Base-by-base conservation (phyloP, 2,113 vertebrate genomes). In the Crotalus helleri region DNA sequence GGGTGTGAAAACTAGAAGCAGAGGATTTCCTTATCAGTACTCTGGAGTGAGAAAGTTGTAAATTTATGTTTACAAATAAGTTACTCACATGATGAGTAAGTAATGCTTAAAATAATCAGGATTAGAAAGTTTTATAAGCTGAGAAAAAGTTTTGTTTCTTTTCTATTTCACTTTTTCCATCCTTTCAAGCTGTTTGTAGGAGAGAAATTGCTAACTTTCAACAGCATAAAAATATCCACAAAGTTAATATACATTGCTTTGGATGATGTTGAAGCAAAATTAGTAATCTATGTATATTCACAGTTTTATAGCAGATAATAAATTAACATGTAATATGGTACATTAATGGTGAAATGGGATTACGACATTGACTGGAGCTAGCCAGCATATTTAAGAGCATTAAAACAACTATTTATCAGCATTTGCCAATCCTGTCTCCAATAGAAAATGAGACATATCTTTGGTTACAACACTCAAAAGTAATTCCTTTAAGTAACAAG, bases 331-430 rank as follows among this genome's bases (percentile, higher is more conserved):
- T 86, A 90, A 46, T 29, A 15, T 69, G 92, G 23, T 0, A 17
- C 64, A 69, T 69, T 10, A 21, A 5, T 53, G 58, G 19, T 85
- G 89, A 93, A 81, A 81, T 81, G 61, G 1, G 19, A 0, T 0
- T 51, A 87, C 23, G 3, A 94, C 13, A 21, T 26, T 29, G 85
- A 9, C 57, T n/a, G 46, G 86, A 86, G 92, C 33, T 89, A 46
- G 51, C 87, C 39, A 29, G 29, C 54, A 44, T 53, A 92, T n/a
- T 53, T 49, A 91, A 44, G 2, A 85, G 86, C 55, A n/a, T 91
- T 88, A 93, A 95, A 86, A 2, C 59, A 92, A 12, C 58, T 44
- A 91, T 57, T 57, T 93, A 61, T 93, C 92, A 93, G 59, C 85
- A 81, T 90, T 44, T 92, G 55, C 90, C 88, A 93, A 81, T 64